Evolutionary conservation across 2,888 invertebrate species (phyloP).

Genomic region (Pristionchus exspectatus): DNA sequence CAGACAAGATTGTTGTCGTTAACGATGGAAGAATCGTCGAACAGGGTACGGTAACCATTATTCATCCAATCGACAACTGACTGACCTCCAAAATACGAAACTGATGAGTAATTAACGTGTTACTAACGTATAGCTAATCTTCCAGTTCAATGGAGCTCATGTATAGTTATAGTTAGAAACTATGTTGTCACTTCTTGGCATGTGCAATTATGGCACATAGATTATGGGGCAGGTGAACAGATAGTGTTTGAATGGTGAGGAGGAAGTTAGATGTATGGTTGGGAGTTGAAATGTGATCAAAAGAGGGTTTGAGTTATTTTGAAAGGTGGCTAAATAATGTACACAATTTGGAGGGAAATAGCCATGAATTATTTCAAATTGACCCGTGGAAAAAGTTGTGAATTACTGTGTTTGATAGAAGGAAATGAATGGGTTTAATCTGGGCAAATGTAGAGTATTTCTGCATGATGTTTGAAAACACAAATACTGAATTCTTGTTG

Average conservation of each 20-base stretch:
- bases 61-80: not conserved
- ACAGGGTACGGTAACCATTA: constrained; percentile 80
- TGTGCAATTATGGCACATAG: not conserved
- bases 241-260: not conserved
- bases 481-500: not conserved
- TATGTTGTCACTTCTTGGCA: not conserved
- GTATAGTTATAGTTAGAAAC: not conserved
- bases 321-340: not conserved
- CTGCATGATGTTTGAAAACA: not conserved
- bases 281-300: not conserved
- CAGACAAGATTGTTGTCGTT: constrained; percentile 73
- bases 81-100: too few species aligned
- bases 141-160: not conserved
- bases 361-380: not conserved
- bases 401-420: not conserved
- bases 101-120: not conserved
- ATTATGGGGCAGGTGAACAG: not conserved
- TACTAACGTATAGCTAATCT: not conserved
- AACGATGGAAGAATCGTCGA: constrained; percentile 81
- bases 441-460: not conserved
- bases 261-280: not conserved
- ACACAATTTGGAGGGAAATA: not conserved
- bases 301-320: not conserved
- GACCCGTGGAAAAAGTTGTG: not conserved
- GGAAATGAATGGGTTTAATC: not conserved